Conservation (phyloP, 30 jellyfish, hydroid and myxozoan species). For the Chrysaora quinquecirrha region DNA sequence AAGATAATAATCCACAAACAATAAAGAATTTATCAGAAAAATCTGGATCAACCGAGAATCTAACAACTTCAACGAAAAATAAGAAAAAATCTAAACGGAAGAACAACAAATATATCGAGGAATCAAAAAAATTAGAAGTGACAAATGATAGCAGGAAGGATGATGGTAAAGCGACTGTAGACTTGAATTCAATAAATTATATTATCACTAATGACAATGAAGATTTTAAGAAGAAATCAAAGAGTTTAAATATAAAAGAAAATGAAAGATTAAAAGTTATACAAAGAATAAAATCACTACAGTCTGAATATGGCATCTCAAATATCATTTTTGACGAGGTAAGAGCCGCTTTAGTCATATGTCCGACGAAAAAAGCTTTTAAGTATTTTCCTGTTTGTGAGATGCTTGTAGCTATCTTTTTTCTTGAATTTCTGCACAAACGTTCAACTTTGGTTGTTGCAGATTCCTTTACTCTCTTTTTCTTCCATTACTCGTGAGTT, state of each 20-base stretch:
- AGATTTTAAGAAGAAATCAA: slow-evolving; percentile 9
- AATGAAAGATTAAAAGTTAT: slow-evolving; percentile 28
- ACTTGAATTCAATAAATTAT: neutral
- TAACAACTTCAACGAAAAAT: slow-evolving; percentile 2
- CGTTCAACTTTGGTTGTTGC: too few species aligned
- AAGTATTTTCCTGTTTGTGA: neutral
- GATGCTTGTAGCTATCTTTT: too few species aligned
- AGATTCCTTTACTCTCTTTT: too few species aligned
- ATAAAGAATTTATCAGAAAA: neutral
- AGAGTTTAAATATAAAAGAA: slow-evolving; percentile 17
- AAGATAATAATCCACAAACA: neutral
- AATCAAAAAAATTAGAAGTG: neutral
- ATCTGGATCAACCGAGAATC: neutral
- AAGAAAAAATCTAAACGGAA: slow-evolving; percentile 62
- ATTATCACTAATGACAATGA: slow-evolving; percentile 10
- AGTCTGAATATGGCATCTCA: slow-evolving; percentile 16
- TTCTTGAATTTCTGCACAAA: too few species aligned
- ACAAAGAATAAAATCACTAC: slow-evolving; percentile 18
- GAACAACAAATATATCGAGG: slow-evolving; percentile 17
- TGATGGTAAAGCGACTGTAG: neutral
- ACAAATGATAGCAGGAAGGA: slow-evolving; percentile 10
- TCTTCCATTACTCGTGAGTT: too few species aligned
- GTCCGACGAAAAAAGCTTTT: neutral
- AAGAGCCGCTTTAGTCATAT: neutral
- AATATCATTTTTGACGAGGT: slow-evolving; percentile 59